Evolutionary conservation across 2,797 vertebrate genomes (phyloP).

Genomic region (Danio tinwini): DNA sequence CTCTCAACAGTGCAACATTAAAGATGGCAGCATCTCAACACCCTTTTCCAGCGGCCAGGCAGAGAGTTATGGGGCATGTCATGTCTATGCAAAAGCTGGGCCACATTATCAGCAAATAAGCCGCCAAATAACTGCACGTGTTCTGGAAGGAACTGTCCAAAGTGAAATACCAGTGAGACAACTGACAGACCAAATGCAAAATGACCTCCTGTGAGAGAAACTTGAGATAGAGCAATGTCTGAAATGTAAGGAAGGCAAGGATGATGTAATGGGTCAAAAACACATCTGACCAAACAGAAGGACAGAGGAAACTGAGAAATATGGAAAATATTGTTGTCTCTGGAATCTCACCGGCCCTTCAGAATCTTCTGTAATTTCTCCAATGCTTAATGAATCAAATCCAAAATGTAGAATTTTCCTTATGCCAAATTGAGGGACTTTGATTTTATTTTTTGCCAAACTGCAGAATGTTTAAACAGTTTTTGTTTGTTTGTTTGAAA

Average conservation of each 20-base stretch:
- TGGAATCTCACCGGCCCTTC: not conserved
- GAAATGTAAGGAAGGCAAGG: not conserved
- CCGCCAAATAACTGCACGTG: conserved; percentile 20
- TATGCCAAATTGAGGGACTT: not conserved
- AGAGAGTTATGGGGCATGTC: conserved; percentile 40
- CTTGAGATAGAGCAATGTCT: not conserved
- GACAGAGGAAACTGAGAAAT: not conserved
- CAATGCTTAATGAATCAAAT: not conserved
- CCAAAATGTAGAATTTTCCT: not conserved
- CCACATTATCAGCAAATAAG: not conserved
- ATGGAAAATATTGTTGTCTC: not conserved
- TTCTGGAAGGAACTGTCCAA: conserved; percentile 2
- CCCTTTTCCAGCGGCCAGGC: not conserved
- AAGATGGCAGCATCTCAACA: conserved; percentile 52
- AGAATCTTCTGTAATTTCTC: not conserved
- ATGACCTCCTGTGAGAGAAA: conserved; percentile 25
- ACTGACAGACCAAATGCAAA: conserved; percentile 26
- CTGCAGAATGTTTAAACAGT: not conserved
- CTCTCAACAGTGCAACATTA: conserved; percentile 32
- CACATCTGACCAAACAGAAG: conserved; percentile 3
- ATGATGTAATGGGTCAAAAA: not conserved
- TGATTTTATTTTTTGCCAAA: not conserved
- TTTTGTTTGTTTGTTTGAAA: not conserved
- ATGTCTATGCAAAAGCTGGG: not conserved
- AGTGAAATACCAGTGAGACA: conserved; percentile 28